These are phyloP conservation scores for Galeopterus variegatus DNA, from an alignment of 2,113 vertebrate species.

Conservation along the genomic window DNA sequence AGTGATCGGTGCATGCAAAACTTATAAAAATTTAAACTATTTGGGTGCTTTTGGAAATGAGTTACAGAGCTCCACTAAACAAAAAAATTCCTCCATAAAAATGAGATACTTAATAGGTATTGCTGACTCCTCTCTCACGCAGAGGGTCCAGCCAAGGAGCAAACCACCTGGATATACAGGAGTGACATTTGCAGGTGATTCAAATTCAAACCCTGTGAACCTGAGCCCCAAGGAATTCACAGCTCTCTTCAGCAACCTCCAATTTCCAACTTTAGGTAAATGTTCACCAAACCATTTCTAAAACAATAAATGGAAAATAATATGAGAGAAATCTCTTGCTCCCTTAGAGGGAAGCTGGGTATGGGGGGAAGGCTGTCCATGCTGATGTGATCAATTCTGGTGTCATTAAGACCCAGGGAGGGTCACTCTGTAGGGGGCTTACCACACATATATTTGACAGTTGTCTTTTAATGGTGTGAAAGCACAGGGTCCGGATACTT, in stretches of 20 bases:
- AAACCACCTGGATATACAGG: not conserved
- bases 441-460: not conserved
- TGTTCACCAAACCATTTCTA: not conserved
- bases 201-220: not conserved
- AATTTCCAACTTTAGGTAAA: not conserved
- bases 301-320: slow-evolving; percentile 5
- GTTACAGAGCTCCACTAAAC: slow-evolving; percentile 69
- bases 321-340: not conserved
- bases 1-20: slow-evolving; percentile 69
- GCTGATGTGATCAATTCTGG: too few species aligned
- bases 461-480: not conserved
- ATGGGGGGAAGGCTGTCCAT: accelerated
- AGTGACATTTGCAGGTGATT: slow-evolving; percentile 12
- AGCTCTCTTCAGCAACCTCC: not conserved
- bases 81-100: slow-evolving; percentile 57
- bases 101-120: slow-evolving; percentile 42
- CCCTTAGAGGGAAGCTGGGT: not conserved
- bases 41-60: slow-evolving; percentile 79
- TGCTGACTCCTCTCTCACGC: not conserved
- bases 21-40: slow-evolving; percentile 85
- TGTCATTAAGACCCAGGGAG: not conserved
- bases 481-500: not conserved
- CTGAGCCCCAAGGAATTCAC: not conserved
- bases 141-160: not conserved
- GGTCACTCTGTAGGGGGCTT: accelerated